Evolutionary conservation across 2,113 vertebrate species (phyloP), one percentile per base, ranked within the genome.

Genomic region (Amphilophus citrinellus): DNA sequence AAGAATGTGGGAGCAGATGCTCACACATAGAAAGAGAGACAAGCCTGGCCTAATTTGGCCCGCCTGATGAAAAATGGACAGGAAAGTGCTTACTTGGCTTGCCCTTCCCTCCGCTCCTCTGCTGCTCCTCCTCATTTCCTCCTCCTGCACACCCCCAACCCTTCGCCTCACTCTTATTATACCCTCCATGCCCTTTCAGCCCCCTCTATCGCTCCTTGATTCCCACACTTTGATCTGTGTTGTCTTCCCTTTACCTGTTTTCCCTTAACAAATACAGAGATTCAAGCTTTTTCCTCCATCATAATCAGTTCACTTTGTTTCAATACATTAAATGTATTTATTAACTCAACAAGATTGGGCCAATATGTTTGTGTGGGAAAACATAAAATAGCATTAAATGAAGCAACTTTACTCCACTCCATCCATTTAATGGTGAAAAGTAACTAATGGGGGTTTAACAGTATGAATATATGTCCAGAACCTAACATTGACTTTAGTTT

Each of bases 71-170:
- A 92, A 94, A 93, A 94, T 93, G 91, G 91, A 92, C 90, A 91
- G 84, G 88, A 94, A 95, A 94, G 92, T 94, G 94, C 94, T 95
- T 93, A 94, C 91, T 91, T 91, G 86, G 94, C 94, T 89, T 81
- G 86, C 85, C 90, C 92, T 93, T 88, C 84, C 89, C 63, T 87
- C 61, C 30, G 32, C 77, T 85, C 84, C 47, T 24, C 53, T 32
- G 2, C 78, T 32, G 62, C 88, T 80, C 73, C 88, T 79, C 82
- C 82, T 92, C 80, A 39, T 86, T 86, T 85, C 84, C 80, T 83
- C 75, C 79, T 47, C 86, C 24, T 24, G 62, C 58, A 84, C 47
- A 2, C 13, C 84, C 71, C 90, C 32, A 53, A 61, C 81, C 30
- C 82, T 77, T 71, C 56, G 10, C 73, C 79, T 61, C 39, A 68